Evolutionary conservation across 2,888 invertebrate species (phyloP).

Genomic region (Drosophila basisetae): DNA sequence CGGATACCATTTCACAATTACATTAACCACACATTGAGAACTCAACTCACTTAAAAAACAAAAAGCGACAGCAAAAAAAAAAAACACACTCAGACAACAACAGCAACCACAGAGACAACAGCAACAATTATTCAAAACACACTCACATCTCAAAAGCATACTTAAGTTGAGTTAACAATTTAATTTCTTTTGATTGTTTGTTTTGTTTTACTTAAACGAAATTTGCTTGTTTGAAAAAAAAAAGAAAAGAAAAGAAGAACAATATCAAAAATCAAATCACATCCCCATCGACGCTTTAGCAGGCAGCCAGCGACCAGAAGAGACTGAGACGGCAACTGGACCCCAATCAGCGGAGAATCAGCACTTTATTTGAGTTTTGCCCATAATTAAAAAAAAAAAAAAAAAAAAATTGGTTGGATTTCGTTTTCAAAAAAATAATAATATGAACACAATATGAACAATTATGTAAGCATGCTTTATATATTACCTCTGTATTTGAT

Average conservation of each 20-base stretch:
- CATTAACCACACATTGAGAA: constrained; percentile 30
- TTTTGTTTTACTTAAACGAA: constrained; percentile 55
- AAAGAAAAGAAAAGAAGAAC: constrained; percentile 14
- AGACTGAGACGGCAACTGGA: constrained; percentile 20
- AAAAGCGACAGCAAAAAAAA: constrained; percentile 25
- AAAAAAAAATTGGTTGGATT: constrained; percentile 77
- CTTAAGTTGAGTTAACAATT: constrained; percentile 62
- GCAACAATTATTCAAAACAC: constrained; percentile 44
- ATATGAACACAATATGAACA: constrained; percentile 46
- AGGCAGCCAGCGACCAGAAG: constrained; percentile 31
- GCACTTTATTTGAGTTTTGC: constrained; percentile 78
- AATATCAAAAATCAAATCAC: constrained; percentile 21
- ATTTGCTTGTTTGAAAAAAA: constrained; percentile 58
- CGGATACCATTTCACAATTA: constrained; percentile 54
- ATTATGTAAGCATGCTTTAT: constrained; percentile 85
- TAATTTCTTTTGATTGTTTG: constrained; percentile 48
- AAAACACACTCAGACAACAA: constrained; percentile 26
- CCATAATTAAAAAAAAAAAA: constrained; percentile 57
- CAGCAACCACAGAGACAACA: constrained; percentile 11
- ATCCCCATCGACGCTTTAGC: constrained; percentile 53
- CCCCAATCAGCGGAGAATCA: constrained; percentile 37
- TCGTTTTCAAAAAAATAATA: constrained; percentile 77
- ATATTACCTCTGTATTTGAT: constrained; percentile 57
- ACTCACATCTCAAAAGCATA: constrained; percentile 37
- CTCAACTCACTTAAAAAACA: constrained; percentile 14